phyloP scores from a whole-genome alignment of 64 coral and sea anemone genomes.

The Astreopora myriophthalma region DNA sequence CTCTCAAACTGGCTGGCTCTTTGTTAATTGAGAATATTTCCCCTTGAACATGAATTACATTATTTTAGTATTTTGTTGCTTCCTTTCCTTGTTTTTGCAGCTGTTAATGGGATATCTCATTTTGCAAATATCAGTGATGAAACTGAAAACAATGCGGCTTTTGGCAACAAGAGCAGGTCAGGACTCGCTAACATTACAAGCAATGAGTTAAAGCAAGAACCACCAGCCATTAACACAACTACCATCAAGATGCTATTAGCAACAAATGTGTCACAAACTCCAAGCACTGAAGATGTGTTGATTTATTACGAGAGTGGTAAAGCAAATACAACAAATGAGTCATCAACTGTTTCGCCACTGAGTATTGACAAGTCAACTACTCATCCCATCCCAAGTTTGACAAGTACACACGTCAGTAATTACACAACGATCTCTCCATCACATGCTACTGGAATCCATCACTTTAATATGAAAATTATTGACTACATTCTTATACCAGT shows the following conservation, averaged over 20 bases:
- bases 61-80: no score
- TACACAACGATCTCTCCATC: background rate
- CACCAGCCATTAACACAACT: background rate
- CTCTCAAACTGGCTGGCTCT: no score
- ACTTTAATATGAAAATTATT: constrained; percentile 4
- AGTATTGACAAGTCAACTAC: background rate
- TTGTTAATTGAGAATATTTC: no score
- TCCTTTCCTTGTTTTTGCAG: background rate
- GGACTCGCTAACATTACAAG: background rate
- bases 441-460: background rate
- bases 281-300: background rate
- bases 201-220: background rate
- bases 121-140: background rate
- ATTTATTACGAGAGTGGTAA: background rate
- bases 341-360: background rate
- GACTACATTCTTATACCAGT: constrained; percentile 40
- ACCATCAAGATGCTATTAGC: background rate
- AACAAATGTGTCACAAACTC: background rate
- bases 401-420: background rate
- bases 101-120: background rate
- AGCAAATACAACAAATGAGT: background rate
- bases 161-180: background rate
- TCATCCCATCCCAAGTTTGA: background rate
- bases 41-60: no score
- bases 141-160: background rate